A percentile compares a stretch with the other conserved stretches of the same genome.
These are phyloP conservation scores for Oncorhynchus mykiss DNA, from an alignment of 2,113 vertebrate species.

Conservation along the genomic window DNA sequence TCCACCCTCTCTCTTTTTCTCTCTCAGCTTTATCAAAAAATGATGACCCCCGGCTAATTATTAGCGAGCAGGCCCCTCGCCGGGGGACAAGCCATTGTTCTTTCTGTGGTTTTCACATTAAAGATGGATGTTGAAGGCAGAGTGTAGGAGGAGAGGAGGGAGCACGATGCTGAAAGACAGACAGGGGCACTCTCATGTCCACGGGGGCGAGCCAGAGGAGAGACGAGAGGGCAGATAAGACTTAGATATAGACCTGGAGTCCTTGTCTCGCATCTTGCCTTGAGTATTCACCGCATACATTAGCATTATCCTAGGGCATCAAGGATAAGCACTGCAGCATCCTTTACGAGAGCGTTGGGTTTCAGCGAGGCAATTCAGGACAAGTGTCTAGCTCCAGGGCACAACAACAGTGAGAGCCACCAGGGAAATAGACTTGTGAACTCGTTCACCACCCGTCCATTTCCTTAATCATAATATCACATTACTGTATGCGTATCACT, in stretches of 20 bases:
- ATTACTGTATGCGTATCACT: background rate
- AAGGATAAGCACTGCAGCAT: too few relatives aligned
- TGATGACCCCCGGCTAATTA: constrained; percentile 70
- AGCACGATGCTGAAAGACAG: constrained; percentile 20
- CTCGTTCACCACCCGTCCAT: constrained; percentile 2
- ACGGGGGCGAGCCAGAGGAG: background rate
- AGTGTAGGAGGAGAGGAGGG: constrained; percentile 31
- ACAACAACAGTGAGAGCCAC: background rate
- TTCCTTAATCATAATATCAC: constrained; percentile 25
- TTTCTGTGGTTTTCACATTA: constrained; percentile 62
- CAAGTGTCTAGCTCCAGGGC: constrained; percentile 20
- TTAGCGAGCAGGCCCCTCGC: constrained; percentile 37
- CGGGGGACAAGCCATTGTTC: constrained; percentile 59
- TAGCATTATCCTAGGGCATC: constrained; percentile 17
- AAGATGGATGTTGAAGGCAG: constrained; percentile 64
- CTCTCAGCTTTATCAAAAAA: constrained; percentile 60
- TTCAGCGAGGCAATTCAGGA: constrained; percentile 5
- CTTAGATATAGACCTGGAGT: too few relatives aligned
- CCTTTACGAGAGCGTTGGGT: background rate
- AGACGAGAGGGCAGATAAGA: background rate
- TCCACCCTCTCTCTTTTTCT: constrained; percentile 9
- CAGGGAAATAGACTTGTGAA: constrained; percentile 23
- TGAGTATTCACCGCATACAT: constrained; percentile 22
- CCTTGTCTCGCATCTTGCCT: constrained; percentile 17
- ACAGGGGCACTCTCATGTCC: constrained; percentile 5